A percentile compares a stretch with the other conserved stretches of the same genome.
phyloP scores from a whole-genome alignment of 2,888 invertebrate species.

The Agrenia bidenticulata region DNA sequence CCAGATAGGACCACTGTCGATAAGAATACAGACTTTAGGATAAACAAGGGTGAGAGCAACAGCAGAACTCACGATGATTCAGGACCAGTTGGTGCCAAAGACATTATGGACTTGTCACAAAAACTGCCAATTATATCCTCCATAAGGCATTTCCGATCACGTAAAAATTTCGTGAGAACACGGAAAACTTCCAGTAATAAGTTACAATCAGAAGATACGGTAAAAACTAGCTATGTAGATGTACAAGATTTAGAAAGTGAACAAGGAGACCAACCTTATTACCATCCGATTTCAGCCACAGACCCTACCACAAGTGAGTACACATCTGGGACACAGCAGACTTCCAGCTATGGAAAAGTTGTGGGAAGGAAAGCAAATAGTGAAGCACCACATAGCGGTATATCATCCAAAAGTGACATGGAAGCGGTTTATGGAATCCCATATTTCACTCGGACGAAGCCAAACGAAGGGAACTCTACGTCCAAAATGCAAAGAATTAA shows the following conservation, averaged over 20 bases:
- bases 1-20: background rate
- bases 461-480: constrained; percentile 30
- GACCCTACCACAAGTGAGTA: background rate
- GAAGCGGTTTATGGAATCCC: constrained; percentile 44
- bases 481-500: constrained; percentile 49
- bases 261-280: constrained; percentile 28
- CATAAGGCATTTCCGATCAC: constrained; percentile 51
- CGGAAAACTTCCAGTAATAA: constrained; percentile 32
- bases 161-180: constrained; percentile 51
- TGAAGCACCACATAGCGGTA: constrained; percentile 33
- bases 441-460: constrained; percentile 41
- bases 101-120: background rate
- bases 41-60: background rate
- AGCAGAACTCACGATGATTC: background rate
- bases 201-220: constrained; percentile 13
- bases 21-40: background rate
- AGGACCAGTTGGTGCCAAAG: background rate
- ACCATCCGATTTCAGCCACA: constrained; percentile 1
- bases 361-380: constrained; percentile 20
- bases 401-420: constrained; percentile 41
- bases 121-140: constrained; percentile 49
- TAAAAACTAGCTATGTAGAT: constrained; percentile 20
- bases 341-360: constrained; percentile 13
- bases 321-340: background rate
- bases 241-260: constrained; percentile 20